Percentiles rank a stretch among this genome's conserved stretches.
Conservation (phyloP, 2,113 vertebrate species). For the Pionites leucogaster region DNA sequence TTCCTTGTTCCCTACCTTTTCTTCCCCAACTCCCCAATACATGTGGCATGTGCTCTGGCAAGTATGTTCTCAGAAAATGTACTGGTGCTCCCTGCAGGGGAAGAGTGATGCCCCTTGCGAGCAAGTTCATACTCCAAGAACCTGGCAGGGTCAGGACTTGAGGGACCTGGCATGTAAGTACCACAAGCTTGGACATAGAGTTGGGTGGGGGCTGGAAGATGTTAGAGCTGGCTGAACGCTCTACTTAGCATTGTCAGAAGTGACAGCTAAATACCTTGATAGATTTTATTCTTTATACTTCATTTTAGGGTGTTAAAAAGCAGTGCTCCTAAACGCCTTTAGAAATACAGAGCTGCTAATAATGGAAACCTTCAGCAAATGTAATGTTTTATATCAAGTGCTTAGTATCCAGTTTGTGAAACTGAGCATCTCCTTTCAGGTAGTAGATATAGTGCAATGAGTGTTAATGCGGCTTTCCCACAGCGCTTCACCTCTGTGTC, state of each 20-base stretch:
- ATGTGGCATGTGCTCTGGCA: not conserved
- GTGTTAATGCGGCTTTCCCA: not conserved
- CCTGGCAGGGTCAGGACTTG: not conserved
- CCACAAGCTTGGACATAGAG: not conserved
- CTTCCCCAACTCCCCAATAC: not conserved
- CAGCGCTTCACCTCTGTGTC: not conserved
- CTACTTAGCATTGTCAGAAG: not conserved
- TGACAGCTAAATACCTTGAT: not conserved
- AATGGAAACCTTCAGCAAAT: not conserved
- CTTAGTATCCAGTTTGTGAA: not conserved
- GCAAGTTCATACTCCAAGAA: fast-evolving
- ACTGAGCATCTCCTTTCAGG: not conserved
- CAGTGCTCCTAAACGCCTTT: not conserved
- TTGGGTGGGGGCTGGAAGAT: not conserved
- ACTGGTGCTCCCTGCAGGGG: not conserved
- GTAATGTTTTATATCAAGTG: not conserved
- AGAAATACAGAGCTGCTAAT: not conserved
- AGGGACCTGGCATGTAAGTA: not conserved
- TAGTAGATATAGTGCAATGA: not conserved
- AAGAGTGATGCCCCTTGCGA: not conserved
- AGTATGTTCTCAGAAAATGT: not conserved
- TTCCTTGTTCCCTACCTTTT: not conserved
- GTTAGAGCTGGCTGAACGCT: not conserved
- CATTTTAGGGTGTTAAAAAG: not conserved
- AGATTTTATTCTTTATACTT: not conserved